Base-by-base conservation (phyloP, 2,113 vertebrate genomes). In the Marmota flaviventris region DNA sequence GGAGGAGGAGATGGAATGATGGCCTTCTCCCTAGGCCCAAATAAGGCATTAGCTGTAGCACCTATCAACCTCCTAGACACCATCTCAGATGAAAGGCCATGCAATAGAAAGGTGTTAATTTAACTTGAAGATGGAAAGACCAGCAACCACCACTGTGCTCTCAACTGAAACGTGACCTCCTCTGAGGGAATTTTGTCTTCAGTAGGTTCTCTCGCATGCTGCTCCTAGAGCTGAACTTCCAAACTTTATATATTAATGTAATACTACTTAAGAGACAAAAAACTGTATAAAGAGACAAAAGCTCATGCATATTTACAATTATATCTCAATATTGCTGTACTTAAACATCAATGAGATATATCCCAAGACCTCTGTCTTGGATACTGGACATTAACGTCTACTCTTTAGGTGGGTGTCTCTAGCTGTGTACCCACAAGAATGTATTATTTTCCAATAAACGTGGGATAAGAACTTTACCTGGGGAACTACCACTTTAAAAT, bases 21-120 rank as follows among this genome's bases (percentile, higher is more conserved):
- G 53, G 34, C 58, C 53, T 89, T 94, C 78, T 93, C 58, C 79
- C 48, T 18, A 83, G 76, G 39, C 39, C 45, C 82, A 91, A 91
- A 95, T 76, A 96, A 95, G 34, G 42, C 11, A 0, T 85, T 69
- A 89, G 10, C 25, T 88, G 2, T 85, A 77, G 83, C 69, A 89
- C 37, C 20, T 93, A 69, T 92, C 45, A 94, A 84, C 69, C 72
- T 84, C 48, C 78, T 65, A 77, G 84, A 93, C 48, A 76, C 58
- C 7, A 39, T 81, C 76, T 97, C 37, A 88, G 45, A 94, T 86
- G 72, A 97, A 96, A 97, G 37, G 12, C 32, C 58, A 77, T 82
- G 34, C 20, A 93, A 85, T 42, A 93, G 27, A 76, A 95, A 95
- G 76, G 65, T 51, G 81, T 91, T 95, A 63, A 93, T 95, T 96